A percentile compares a stretch with the other conserved stretches of the same genome.
These are phyloP conservation scores for Talpa occidentalis DNA, from an alignment of 2,113 vertebrate species.

Conservation along the genomic window DNA sequence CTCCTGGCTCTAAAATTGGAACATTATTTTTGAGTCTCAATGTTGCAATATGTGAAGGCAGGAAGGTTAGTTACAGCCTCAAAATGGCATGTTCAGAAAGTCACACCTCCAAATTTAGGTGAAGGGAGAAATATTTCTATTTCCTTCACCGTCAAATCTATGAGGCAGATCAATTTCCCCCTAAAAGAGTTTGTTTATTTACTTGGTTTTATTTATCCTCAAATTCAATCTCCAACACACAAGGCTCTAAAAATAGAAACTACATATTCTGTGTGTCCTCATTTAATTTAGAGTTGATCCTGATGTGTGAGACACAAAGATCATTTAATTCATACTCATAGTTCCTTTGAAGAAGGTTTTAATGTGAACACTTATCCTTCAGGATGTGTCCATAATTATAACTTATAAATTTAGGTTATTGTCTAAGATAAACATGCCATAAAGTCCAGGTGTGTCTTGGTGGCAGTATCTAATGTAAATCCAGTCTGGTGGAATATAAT, in stretches of 20 bases:
- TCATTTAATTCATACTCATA: not conserved
- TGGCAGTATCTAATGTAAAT: not conserved
- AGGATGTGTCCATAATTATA: not conserved
- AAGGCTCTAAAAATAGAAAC: slow-evolving; percentile 21
- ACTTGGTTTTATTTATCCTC: slow-evolving; percentile 38
- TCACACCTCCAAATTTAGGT: slow-evolving; percentile 20
- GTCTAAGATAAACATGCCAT: not conserved
- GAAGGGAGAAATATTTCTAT: slow-evolving; percentile 9
- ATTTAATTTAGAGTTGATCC: not conserved
- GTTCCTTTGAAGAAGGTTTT: not conserved
- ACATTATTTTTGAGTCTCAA: slow-evolving; percentile 63
- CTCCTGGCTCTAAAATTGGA: slow-evolving; percentile 52
- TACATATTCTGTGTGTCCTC: not conserved
- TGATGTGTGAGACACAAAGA: not conserved
- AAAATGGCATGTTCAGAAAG: not conserved
- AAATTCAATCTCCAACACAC: not conserved
- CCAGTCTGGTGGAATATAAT: too few relatives aligned
- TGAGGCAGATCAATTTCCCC: not conserved
- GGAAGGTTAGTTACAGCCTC: not conserved
- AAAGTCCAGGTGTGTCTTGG: not conserved
- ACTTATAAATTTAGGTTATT: not conserved
- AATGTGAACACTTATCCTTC: not conserved
- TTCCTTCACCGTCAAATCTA: not conserved
- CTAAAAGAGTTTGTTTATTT: not conserved
- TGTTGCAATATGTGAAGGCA: slow-evolving; percentile 8